phyloP scores from a whole-genome alignment of 1,140 invertebrate species.

The Atta cephalotes region DNA sequence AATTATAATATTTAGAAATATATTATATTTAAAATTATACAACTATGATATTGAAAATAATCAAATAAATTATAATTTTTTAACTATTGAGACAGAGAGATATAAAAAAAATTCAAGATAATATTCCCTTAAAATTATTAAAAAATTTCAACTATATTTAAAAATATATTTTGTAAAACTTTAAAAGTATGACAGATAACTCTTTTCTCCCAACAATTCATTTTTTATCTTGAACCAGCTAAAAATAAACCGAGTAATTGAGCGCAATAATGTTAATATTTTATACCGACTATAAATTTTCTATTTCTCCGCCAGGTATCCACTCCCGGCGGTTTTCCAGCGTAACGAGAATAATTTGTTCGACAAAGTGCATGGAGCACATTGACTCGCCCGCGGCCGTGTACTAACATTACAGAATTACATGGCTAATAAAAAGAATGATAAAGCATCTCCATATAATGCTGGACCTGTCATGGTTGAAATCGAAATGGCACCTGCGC shows the following conservation, averaged over 20 bases:
- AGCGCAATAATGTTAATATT: slow-evolving; percentile 40
- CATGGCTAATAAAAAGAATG: slow-evolving; percentile 47
- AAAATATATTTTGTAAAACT: background rate
- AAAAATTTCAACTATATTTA: background rate
- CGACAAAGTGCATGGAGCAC: background rate
- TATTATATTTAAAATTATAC: too few species aligned
- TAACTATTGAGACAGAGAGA: background rate
- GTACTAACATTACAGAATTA: slow-evolving; percentile 49
- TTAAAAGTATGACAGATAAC: background rate
- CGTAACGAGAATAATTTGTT: slow-evolving; percentile 51
- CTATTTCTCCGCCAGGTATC: background rate
- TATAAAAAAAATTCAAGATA: background rate
- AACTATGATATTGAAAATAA: too few species aligned
- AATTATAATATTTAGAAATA: background rate
- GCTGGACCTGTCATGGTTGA: slow-evolving; percentile 10
- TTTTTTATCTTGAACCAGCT: background rate
- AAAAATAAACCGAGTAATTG: slow-evolving; percentile 7
- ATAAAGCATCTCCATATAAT: slow-evolving; percentile 33
- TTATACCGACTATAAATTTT: slow-evolving; percentile 44
- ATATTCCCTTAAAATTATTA: background rate
- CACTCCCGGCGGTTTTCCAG: slow-evolving; percentile 25
- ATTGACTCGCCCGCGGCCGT: background rate
- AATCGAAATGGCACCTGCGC: slow-evolving; percentile 33
- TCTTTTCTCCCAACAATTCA: background rate
- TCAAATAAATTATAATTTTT: background rate